Conservation (phyloP, 2,113 vertebrate species). For the Neoarius graeffei region DNA sequence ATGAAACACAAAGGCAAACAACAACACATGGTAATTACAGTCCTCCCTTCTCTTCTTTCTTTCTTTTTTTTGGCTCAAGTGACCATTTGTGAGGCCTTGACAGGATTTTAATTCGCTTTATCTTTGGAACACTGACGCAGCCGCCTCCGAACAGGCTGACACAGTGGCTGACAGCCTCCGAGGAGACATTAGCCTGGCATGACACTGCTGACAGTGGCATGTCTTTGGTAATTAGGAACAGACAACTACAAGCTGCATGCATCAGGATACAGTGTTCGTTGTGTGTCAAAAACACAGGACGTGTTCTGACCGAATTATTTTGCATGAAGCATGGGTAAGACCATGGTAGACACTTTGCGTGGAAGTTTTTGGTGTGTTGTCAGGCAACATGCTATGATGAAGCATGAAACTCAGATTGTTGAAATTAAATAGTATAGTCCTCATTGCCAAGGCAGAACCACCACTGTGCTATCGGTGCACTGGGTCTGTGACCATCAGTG, state of each 20-base stretch:
- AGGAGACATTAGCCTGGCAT: constrained; percentile 49
- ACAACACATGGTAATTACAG: constrained; percentile 55
- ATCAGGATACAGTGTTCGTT: constrained; percentile 37
- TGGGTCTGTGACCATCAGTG: neutral
- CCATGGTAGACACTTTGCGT: neutral
- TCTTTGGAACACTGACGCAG: constrained; percentile 35
- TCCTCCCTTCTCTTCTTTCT: constrained; percentile 3
- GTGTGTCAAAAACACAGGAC: constrained; percentile 29
- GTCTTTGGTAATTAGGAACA: constrained; percentile 56
- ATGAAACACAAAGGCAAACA: constrained; percentile 51
- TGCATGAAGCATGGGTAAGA: constrained; percentile 2
- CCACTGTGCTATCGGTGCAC: neutral
- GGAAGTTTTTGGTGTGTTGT: constrained; percentile 6
- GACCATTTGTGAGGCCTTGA: constrained; percentile 51
- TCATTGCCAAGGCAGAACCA: neutral
- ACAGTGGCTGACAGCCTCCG: constrained; percentile 50
- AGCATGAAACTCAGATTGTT: neutral
- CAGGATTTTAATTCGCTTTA: constrained; percentile 56
- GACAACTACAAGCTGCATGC: constrained; percentile 20
- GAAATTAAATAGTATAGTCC: neutral
- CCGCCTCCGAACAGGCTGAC: constrained; percentile 48
- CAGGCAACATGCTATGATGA: neutral
- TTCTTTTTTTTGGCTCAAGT: constrained; percentile 50
- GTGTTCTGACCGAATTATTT: constrained; percentile 20
- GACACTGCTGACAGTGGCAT: constrained; percentile 54